Base-by-base conservation (phyloP, 2,888 invertebrate genomes). In the Meloe dianella region DNA sequence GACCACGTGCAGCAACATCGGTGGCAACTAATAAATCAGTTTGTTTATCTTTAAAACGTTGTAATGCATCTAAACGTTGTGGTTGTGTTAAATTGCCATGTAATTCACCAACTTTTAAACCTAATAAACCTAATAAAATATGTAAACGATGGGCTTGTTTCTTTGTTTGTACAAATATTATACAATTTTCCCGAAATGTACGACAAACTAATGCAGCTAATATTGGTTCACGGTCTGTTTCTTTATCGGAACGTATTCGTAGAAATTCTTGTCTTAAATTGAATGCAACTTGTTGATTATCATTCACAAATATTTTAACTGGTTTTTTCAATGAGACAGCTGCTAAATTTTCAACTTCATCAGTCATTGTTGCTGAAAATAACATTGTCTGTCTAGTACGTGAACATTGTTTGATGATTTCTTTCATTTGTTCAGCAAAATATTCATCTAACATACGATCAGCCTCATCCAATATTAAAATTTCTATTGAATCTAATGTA, bases 291-390 rank as follows among this genome's bases (percentile, higher is more conserved):
- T 97, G 95, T 77, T 94, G 94, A 82, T 97, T 98, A 72, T 94
- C 95, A 82, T 99, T 96, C 0, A 99, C 94, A 83, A 98, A 99
- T 65, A 99, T 88, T 81, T 94, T 94, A 30, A 98, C 93, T 0
- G 99, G 98, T 76, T 95, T 94, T 71, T 92, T 90, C 29, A 99
- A 86, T 0, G 98, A 97, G 1, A 99, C 94, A 0, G 96, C 91
- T 0, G 96, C 97, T 64, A 99, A 85, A 83, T 97, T 97, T 83
- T 96, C 92, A 0, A 98, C 98, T 84, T 95, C 91, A 63, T 98
- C 98, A n/a, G 97, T 97, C 98, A 99, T 98, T 14, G 99, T 99
- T 38, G 99, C 99, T 0, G 98, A 98, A 86, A 98, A 98, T 66
- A 99, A 85, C 90, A 99, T 94, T 0, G 97, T 98, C 85, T 99